Base-by-base conservation (phyloP, 2,113 vertebrate genomes). In the Plotosus lineatus region DNA sequence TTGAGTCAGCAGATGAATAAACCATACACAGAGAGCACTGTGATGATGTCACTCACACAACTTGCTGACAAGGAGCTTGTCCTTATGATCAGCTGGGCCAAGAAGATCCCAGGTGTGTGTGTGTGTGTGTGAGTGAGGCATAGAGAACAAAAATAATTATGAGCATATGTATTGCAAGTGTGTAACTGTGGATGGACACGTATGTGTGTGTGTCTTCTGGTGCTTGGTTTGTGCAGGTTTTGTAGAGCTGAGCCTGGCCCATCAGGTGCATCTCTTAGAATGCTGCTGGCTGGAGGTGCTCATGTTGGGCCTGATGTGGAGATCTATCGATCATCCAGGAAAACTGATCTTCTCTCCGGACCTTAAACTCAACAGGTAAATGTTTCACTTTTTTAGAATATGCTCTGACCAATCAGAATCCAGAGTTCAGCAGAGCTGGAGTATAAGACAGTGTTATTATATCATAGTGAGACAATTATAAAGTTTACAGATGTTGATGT, bases 241-340 rank as follows among this genome's bases (percentile, higher is more conserved):
- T 9, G 83, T 98, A 85, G 96, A 98, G 87, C 92, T 99, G 87
- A 95, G 92, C 76, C 90, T 99, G 2, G 88, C 93, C 0, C 96
- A 99, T 84, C 98, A 99, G 90, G 97, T 99, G 31, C 94, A 95
- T 71, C 94, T 98, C 83, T 86, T 99, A 81, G 98, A 99, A 90
- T 96, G 96, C 88, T 98, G 97, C 89, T 99, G 97, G 98, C 86
- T 99, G 93, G 97, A 99, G 91, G 95, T 99, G 75, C 87, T 99
- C 46, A 99, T 99, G 97, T 72, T 99, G 88, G 98, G 98, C 26
- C 93, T 99, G 82, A 98, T 99, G 94, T 99, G 97, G 98, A 94
- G 97, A 85, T 99, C 98, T 0, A 96, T 98, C 0, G 94, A 98
- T 86, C 95, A 99, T 83, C 97, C 97, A 0, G 97, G 97, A 40